Base-by-base conservation (phyloP, 2,888 invertebrate species). In the Ptychoptera contaminata region DNA sequence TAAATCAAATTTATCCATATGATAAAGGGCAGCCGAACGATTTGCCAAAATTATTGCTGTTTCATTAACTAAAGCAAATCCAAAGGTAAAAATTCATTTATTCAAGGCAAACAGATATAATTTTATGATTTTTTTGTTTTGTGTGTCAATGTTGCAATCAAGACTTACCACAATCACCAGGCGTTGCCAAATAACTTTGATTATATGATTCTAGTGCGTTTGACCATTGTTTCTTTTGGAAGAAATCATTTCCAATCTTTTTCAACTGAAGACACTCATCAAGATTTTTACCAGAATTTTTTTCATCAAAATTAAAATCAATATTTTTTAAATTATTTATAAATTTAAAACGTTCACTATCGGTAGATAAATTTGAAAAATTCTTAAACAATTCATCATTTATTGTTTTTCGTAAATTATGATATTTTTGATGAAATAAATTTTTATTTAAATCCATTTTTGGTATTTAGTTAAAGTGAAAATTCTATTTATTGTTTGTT, bases 11-110 rank as follows among this genome's bases (percentile, higher is more conserved):
- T 76, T 73, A 48, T 77, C 68, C 58, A 85, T 60, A 55, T 85
- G 82, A 55, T 80, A 82, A 34, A 85, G 68, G 0, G 81, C 74
- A 1, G 88, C 88, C 30, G 88, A 87, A 9, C 88, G 74, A 60
- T 88, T 90, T 1, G 84, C 86, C 51, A 81, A 67, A 6, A 82
- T 68, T 36, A 86, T 74, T 0, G 82, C 70, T 4, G 80, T 60
- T 44, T 83, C 77, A 51, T 68, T 65, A 47, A 63, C 78, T 79
- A 58, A 42, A 56, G 56, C 51, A 43, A 29, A 45, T 52, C 47
- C 23, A 23, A 23, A 7, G 16, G 11, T 11, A 34, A 8, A 40
- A 44, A 16, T 23, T 36, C 14, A 40, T 45, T 40, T 39, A 12
- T 16, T 15, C n/a, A 40, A 16, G 29, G 16, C 7, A 42, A 46